Evolutionary conservation across 64 coral and sea anemone species (phyloP), one percentile per base, ranked within the genome.

Genomic region (Acropora tenuis): DNA sequence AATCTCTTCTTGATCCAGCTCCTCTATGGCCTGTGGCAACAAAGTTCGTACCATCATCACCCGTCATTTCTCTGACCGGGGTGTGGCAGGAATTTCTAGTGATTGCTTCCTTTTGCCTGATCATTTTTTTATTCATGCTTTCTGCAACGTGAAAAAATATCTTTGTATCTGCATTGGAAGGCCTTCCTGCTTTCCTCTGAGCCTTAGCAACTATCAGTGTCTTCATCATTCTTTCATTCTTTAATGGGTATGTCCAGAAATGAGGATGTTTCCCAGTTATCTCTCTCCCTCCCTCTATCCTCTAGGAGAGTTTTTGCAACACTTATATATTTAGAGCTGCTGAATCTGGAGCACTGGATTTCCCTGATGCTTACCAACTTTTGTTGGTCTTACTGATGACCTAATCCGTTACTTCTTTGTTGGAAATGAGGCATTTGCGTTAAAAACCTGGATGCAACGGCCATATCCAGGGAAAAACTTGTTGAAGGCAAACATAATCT

Each of bases 391-490:
- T 45, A 1, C 73, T 8, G 12, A 9, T 44, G 8, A 8, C 10
- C 41, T 19, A 7, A 4, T 75, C 8, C 79, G 86, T 4, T 94
- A 89, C 48, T 43, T 89, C 5, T 50, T 73, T 43, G 87, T 90
- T 83, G 87, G 44, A 3, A 74, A 94, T 44, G 87, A 94, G 19
- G 92, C 67, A 2, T 84, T 94, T 18, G 44, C 50, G 0, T 55
- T 94, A 68, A 88, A 84, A 43, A 5, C 50, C 0, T 78, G 76
- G 18, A 44, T 69, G 46, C 74, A 77, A 73, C 19, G 77, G 9
- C 92, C 92, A 67, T 86, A 94, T 86, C 86, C 78, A 53, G 86
- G 78, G 9, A 88, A 84, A 76, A 74, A 77, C 4, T 44, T 93
- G 6, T 3, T 5, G 4, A 73, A 94, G 71, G 86, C 83, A 1